These are phyloP conservation scores for Haliclona indistincta DNA, from an alignment of 37 sponge, comb jelly and placozoan species.

Conservation along the genomic window DNA sequence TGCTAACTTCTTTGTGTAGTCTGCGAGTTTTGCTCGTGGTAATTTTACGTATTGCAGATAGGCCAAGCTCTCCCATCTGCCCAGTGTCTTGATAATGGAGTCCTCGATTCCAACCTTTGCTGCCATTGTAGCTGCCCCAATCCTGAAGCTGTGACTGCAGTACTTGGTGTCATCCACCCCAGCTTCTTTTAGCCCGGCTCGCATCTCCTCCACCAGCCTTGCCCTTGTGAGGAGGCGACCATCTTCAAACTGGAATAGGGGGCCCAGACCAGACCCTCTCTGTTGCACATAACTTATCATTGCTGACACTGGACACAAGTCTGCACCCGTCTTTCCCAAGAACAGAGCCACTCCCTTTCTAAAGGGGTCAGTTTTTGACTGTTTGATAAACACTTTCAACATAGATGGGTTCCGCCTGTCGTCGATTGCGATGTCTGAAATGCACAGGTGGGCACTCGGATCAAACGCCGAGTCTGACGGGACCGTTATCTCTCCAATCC, in stretches of 20 bases:
- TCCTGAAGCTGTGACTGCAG: conserved; percentile 15
- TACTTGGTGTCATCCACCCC: background rate
- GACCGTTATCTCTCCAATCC: conserved; percentile 6
- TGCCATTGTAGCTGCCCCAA: conserved; percentile 12
- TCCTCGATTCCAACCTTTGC: conserved; percentile 4
- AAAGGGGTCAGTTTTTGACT: conserved; percentile 15
- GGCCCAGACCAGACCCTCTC: conserved; percentile 6
- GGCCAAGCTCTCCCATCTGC: conserved; percentile 17
- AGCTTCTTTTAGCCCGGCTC: conserved; percentile 1
- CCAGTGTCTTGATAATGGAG: conserved; percentile 23
- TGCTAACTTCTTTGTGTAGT: too few relatives aligned
- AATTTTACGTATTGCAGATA: too few relatives aligned
- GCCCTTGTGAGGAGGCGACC: background rate
- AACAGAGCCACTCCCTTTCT: conserved; percentile 2
- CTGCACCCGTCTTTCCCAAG: conserved; percentile 4
- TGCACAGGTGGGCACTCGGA: background rate
- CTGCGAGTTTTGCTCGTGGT: too few relatives aligned
- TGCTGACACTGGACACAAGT: conserved; percentile 18
- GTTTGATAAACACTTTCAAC: conserved; percentile 5
- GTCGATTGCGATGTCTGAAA: background rate
- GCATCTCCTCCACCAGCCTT: background rate
- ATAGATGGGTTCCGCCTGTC: background rate
- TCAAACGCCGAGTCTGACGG: background rate
- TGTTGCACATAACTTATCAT: conserved; percentile 2
- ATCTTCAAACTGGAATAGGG: conserved; percentile 9